Percentiles rank a stretch among this genome's conserved stretches.
These are phyloP conservation scores for Premnoplex brunnescens DNA, from an alignment of 2,797 vertebrate species.

Conservation along the genomic window DNA sequence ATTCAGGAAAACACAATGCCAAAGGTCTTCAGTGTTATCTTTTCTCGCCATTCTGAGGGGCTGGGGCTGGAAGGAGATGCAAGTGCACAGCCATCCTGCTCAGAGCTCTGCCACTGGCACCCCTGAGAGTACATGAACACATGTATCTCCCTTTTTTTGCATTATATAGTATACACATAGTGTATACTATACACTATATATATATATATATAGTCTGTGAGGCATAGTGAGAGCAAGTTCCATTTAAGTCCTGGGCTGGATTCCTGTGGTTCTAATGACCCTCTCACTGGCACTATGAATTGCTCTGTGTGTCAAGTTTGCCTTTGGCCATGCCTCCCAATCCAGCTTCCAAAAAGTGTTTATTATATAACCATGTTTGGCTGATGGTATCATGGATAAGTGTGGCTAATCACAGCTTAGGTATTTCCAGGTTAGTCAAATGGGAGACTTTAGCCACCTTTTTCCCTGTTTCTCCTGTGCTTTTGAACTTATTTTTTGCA, in stretches of 20 bases:
- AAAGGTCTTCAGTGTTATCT: not conserved
- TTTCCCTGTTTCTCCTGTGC: rapidly evolving
- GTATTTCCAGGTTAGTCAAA: not conserved
- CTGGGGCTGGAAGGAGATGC: rapidly evolving
- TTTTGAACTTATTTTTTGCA: not conserved
- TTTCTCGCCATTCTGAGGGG: rapidly evolving
- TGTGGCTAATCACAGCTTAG: not conserved
- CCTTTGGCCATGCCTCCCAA: not conserved
- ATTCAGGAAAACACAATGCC: not conserved
- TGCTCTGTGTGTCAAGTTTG: not conserved
- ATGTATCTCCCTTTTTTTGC: rapidly evolving
- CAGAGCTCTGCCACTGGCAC: rapidly evolving
- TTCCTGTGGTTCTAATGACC: not conserved
- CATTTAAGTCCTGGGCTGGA: not conserved
- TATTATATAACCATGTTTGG: rapidly evolving
- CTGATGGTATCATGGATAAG: not conserved
- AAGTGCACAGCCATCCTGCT: rapidly evolving
- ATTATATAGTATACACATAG: rapidly evolving
- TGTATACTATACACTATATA: too few relatives aligned
- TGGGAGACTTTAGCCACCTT: not conserved
- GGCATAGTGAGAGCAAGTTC: not conserved
- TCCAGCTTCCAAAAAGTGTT: rapidly evolving
- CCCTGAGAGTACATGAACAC: too few relatives aligned
- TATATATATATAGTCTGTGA: too few relatives aligned
- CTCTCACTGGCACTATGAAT: rapidly evolving